Conservation (phyloP, 2,888 invertebrate genomes). For the Allygus modestus region DNA sequence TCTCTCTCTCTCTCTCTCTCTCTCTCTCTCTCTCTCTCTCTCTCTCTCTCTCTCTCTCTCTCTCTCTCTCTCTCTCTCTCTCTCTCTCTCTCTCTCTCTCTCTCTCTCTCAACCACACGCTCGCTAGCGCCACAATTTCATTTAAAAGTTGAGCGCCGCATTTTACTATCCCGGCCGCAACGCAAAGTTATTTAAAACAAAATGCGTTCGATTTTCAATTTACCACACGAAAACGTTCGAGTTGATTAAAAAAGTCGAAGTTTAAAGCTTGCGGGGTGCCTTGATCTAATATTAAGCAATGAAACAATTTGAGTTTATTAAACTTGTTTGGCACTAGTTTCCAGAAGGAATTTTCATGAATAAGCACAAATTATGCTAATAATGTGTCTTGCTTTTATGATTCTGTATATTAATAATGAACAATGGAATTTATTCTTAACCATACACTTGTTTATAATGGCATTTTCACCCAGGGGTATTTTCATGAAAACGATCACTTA, state of each 20-base stretch:
- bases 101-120: background rate
- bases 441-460: too few species aligned
- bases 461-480: too few species aligned
- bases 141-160: constrained; percentile 16
- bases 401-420: too few species aligned
- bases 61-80: background rate
- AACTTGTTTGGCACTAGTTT: background rate
- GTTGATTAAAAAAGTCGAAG: constrained; percentile 39
- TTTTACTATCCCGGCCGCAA: background rate
- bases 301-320: constrained; percentile 2
- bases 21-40: background rate
- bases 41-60: background rate
- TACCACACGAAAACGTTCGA: background rate
- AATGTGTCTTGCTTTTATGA: too few species aligned
- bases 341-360: background rate
- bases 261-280: constrained; percentile 16
- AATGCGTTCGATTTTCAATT: constrained; percentile 21
- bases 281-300: background rate
- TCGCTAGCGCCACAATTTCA: background rate
- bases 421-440: too few species aligned
- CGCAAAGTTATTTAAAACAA: constrained; percentile 30
- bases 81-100: background rate
- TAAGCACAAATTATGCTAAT: too few species aligned
- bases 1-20: too few species aligned
- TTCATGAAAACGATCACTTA: too few species aligned